These are phyloP conservation scores for Centruroides sculpturatus DNA, from an alignment of 1,140 invertebrate genomes.

Conservation along the genomic window DNA sequence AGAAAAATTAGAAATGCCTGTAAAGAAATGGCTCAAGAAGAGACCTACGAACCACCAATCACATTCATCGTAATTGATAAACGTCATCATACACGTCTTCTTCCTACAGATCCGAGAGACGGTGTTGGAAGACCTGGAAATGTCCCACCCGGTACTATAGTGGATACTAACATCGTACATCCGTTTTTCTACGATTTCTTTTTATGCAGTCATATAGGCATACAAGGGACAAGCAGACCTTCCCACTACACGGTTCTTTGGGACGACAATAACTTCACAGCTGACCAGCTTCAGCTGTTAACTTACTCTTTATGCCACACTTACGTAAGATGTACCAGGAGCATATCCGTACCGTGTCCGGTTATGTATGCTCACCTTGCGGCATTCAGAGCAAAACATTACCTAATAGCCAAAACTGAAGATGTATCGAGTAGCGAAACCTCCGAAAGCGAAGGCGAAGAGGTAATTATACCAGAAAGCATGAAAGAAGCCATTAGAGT, in stretches of 20 bases:
- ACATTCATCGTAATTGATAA: slow-evolving; percentile 20
- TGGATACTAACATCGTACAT: slow-evolving; percentile 29
- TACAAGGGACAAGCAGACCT: slow-evolving; percentile 25
- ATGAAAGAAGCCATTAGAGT: not conserved
- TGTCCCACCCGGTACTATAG: too few species aligned
- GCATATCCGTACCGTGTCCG: too few species aligned
- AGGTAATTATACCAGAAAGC: not conserved
- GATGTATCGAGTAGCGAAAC: not conserved
- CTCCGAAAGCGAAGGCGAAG: not conserved
- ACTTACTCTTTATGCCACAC: slow-evolving; percentile 18
- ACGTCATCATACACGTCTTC: slow-evolving; percentile 11
- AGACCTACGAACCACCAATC: slow-evolving; percentile 8
- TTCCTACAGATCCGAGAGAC: slow-evolving; percentile 15
- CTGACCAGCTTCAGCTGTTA: slow-evolving; percentile 12
- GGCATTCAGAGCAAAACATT: too few species aligned
- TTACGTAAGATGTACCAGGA: slow-evolving; percentile 4
- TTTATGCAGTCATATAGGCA: not conserved
- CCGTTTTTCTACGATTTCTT: slow-evolving; percentile 43
- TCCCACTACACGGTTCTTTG: slow-evolving; percentile 12
- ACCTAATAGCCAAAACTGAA: not conserved
- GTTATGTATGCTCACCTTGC: too few species aligned
- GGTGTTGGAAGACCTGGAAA: slow-evolving; percentile 16
- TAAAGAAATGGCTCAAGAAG: not conserved
- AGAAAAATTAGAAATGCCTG: slow-evolving; percentile 9
- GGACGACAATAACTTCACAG: slow-evolving; percentile 10